These are phyloP conservation scores for Stratiomys singularior DNA, from an alignment of 2,888 invertebrate species.

Conservation along the genomic window DNA sequence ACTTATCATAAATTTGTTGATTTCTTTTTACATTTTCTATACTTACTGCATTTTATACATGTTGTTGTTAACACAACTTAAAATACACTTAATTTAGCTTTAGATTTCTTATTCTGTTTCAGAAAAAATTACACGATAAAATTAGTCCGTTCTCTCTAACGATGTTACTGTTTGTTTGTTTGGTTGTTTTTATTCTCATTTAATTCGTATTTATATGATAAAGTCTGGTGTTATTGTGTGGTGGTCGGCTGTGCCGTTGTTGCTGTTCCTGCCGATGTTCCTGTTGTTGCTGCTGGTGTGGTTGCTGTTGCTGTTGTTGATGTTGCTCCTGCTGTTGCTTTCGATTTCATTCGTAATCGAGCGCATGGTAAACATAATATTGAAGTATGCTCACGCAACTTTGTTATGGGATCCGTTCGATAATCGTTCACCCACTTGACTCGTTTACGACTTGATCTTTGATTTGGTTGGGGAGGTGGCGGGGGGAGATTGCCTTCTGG, in stretches of 20 bases:
- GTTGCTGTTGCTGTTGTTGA: not conserved
- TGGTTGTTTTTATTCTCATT: slow-evolving; percentile 1
- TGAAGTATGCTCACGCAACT: slow-evolving; percentile 62
- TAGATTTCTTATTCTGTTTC: not conserved
- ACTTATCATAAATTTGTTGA: slow-evolving; percentile 26
- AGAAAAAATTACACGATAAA: slow-evolving; percentile 9
- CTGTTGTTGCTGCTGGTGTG: not conserved
- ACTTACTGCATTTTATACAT: slow-evolving; percentile 23
- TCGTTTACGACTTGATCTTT: slow-evolving; percentile 65
- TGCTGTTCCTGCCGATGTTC: not conserved
- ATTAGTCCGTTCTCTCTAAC: slow-evolving; percentile 43
- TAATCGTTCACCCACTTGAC: slow-evolving; percentile 63
- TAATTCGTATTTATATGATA: not conserved
- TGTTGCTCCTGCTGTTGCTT: not conserved
- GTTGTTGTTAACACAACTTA: slow-evolving; percentile 29
- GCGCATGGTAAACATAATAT: slow-evolving; percentile 71
- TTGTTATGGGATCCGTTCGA: slow-evolving; percentile 63
- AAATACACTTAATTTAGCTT: slow-evolving; percentile 36
- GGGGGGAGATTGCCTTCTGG: slow-evolving; percentile 64
- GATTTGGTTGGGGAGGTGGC: slow-evolving; percentile 59
- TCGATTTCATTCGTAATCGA: slow-evolving; percentile 55
- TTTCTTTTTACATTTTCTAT: slow-evolving; percentile 37
- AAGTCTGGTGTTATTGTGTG: slow-evolving; percentile 23
- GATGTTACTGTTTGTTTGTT: not conserved
- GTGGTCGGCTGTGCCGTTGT: not conserved